Base-by-base conservation (phyloP, 2,113 vertebrate species). In the Clarias gariepinus region DNA sequence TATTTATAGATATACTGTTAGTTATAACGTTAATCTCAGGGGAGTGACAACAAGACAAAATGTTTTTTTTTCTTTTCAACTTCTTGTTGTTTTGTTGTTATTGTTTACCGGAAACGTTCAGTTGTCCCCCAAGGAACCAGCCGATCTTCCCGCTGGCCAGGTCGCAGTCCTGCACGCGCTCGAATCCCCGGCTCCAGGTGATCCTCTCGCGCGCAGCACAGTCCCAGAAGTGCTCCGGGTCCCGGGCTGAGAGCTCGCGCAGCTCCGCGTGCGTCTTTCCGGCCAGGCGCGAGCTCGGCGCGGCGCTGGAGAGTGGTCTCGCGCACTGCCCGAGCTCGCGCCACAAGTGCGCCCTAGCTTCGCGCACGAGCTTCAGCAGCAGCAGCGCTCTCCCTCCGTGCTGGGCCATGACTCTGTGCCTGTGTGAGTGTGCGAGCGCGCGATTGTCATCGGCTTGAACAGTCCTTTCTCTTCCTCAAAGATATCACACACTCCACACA, bases 51-150 rank as follows among this genome's bases (percentile, higher is more conserved):
- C 7, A 47, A 47, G 47, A 6, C 47, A 47, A 19, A 30, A 61
- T 23, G 30, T 80, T 61, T 21, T 61, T 21, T 61, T 21, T 36
- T 1, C 0, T 11, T 80, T 61, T 36, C 4, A 80, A 36, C 30
- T 11, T 19, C 3, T 36, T 60, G 28, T 36, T 60, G 13, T 1
- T n/a, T 47, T 47, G 68, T 74, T 52, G 19, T 25, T 33, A 11
- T n/a, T 52, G 0, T 13, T 69, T 71, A 97, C 97, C 97, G 11
- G 97, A 97, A 74, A 97, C 96, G 83, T 98, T 97, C 4, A 97
- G 90, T 86, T 94, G 94, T 74, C 97, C 97, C 19, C 97, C 97
- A 87, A 95, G 92, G 92, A 98, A 97, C 97, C 97, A 98, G 84
- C 89, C 89, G 89, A 96, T 93, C 85, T 63, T 89, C 25, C 94